Percentiles rank a stretch among this genome's conserved stretches.
Evolutionary conservation across 2,797 vertebrate species (phyloP).

Genomic region (Setipinna tenuifilis): DNA sequence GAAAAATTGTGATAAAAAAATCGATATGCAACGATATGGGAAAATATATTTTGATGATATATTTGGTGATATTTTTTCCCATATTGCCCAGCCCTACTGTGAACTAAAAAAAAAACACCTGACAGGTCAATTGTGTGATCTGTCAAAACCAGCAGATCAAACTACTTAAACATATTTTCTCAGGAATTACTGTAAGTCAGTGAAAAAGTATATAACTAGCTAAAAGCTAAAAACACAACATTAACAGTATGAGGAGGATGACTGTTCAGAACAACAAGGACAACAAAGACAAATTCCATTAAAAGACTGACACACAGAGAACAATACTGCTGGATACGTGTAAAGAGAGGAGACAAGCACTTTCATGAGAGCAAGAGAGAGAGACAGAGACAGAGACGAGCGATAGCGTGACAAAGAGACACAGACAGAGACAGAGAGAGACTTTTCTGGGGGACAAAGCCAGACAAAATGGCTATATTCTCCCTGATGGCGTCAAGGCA

Average conservation of each 20-base stretch:
- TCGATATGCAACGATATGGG: no score
- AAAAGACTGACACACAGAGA: neutral
- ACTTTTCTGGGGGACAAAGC: slow-evolving; percentile 21
- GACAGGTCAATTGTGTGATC: no score
- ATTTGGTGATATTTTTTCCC: no score
- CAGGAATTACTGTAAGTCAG: no score
- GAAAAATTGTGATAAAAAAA: no score
- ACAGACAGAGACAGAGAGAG: slow-evolving; percentile 18
- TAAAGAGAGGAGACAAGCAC: neutral
- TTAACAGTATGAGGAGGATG: neutral
- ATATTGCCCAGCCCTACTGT: no score
- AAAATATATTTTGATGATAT: no score
- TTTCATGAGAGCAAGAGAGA: neutral
- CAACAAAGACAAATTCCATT: neutral
- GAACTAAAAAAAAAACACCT: no score
- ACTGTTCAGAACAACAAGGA: neutral
- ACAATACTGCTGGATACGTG: neutral
- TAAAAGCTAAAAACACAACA: neutral
- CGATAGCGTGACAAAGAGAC: neutral
- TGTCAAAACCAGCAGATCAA: no score
- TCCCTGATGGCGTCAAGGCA: slow-evolving; percentile 54
- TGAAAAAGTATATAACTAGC: no score
- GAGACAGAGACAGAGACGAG: no score
- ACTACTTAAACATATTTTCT: no score
- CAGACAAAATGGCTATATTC: slow-evolving; percentile 47